Evolutionary conservation across 1,140 invertebrate genomes (phyloP), one percentile per base, ranked within the genome.

Genomic region (Oryctes rhinoceros): DNA sequence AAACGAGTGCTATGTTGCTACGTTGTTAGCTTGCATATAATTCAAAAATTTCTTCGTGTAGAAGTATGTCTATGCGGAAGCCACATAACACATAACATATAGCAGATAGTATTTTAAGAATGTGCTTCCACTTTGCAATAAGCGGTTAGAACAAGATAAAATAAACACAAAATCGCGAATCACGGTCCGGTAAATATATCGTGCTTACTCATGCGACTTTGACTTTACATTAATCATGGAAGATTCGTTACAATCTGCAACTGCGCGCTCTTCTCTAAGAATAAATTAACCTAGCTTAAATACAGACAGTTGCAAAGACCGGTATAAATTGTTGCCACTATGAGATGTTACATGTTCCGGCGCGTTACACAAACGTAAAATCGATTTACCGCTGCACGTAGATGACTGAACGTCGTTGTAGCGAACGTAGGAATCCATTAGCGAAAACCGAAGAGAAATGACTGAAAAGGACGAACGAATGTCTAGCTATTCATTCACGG

Each of bases 161-260:
- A 44, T 10, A 44, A 44, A 44, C 39, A 44, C 39, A 44, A 44
- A 44, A 10, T 44, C 39, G 39, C 35, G 65, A 71, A 71, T 71
- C 30, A 71, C 2, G 24, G 13, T 24, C 65, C 24, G 35, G 20
- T 71, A 71, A 35, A 71, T 71, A 71, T 71, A 71, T 37, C 65
- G 65, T 37, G 13, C 24, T 10, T 37, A 30, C 15, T 71, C 18
- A 11, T 35, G 35, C 35, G 5, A 71, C 24, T 71, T 37, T 3
- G 24, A 71, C 20, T 71, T 71, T 9, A 35, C 20, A 13, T 71
- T 71, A 35, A 37, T 71, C 15, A 35, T 35, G 9, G 20, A 4
- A 13, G 24, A 71, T 71, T 71, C 65, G 13, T 71, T 71, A 37
- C 20, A 71, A 71, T 71, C 20, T 71, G 20, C 20, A 71, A 71